These are phyloP conservation scores for Villa cingulata DNA, from an alignment of 2,888 invertebrate genomes.

Conservation along the genomic window DNA sequence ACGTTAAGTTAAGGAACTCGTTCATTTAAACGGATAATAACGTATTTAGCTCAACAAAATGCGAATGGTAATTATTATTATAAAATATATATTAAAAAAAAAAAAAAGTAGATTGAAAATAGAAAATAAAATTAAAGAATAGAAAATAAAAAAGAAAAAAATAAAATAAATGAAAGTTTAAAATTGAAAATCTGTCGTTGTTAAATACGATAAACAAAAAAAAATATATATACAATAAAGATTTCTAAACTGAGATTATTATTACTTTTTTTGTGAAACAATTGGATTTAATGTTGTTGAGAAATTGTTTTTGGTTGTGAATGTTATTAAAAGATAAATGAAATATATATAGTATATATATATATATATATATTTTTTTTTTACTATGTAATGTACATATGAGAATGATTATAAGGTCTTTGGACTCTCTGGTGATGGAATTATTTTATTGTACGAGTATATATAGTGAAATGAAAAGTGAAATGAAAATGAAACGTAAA, in stretches of 20 bases:
- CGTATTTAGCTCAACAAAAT: slow-evolving; percentile 29
- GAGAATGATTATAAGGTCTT: neutral
- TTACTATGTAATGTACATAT: neutral
- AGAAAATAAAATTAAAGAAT: neutral
- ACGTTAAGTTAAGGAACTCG: neutral
- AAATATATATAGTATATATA: too few species aligned
- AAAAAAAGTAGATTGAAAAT: too few species aligned
- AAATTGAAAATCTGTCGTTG: too few species aligned
- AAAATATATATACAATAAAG: too few species aligned
- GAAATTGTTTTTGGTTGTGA: neutral
- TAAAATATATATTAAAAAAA: neutral
- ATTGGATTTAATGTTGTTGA: neutral
- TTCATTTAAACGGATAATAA: neutral
- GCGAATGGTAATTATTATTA: slow-evolving; percentile 32
- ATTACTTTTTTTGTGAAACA: too few species aligned
- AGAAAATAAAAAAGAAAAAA: neutral
- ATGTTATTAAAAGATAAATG: neutral
- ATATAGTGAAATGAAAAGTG: neutral
- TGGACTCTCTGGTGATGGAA: neutral
- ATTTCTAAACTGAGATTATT: too few species aligned
- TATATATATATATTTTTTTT: too few species aligned
- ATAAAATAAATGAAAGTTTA: too few species aligned
- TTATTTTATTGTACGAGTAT: too few species aligned
- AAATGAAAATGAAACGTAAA: neutral
- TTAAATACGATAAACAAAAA: too few species aligned